Percentiles rank a stretch among this genome's conserved stretches.
phyloP scores from a whole-genome alignment of 2,797 vertebrate genomes.

The Microchirus variegatus region DNA sequence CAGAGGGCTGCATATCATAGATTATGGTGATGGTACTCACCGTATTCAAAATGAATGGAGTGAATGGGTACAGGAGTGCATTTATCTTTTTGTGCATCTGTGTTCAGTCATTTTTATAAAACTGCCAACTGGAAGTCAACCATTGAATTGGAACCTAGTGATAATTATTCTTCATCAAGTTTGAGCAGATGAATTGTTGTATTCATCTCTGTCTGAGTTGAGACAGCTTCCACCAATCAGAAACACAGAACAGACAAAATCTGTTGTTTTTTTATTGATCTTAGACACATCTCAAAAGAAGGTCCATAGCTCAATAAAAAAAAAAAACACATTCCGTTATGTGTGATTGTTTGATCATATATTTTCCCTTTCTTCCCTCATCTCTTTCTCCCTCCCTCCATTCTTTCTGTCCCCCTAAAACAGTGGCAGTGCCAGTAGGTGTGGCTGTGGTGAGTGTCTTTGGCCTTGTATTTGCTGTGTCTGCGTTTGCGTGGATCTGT shows the following conservation, averaged over 20 bases:
- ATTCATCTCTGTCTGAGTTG: slow-evolving; percentile 50
- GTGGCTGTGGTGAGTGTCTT: slow-evolving; percentile 95
- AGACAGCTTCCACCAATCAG: slow-evolving; percentile 41
- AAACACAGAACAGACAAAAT: slow-evolving; percentile 21
- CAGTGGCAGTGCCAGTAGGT: slow-evolving; percentile 92
- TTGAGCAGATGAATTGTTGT: slow-evolving; percentile 45
- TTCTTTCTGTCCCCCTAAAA: slow-evolving; percentile 11
- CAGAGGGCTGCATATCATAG: neutral
- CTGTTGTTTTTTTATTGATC: no score
- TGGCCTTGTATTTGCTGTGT: slow-evolving; percentile 94
- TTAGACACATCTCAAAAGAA: no score
- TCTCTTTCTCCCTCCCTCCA: slow-evolving; percentile 22
- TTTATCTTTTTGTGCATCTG: neutral
- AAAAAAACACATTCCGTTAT: no score
- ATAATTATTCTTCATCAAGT: slow-evolving; percentile 10
- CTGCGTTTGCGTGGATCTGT: slow-evolving; percentile 98
- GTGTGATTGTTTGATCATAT: no score
- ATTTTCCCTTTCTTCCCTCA: neutral
- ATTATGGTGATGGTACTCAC: no score
- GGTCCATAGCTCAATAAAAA: no score
- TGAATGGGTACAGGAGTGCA: neutral
- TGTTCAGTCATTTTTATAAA: slow-evolving; percentile 4
- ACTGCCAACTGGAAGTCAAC: neutral
- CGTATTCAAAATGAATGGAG: neutral
- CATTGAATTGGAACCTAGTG: neutral